phyloP scores from a whole-genome alignment of 2,888 invertebrate genomes.

The Tachina lurida region DNA sequence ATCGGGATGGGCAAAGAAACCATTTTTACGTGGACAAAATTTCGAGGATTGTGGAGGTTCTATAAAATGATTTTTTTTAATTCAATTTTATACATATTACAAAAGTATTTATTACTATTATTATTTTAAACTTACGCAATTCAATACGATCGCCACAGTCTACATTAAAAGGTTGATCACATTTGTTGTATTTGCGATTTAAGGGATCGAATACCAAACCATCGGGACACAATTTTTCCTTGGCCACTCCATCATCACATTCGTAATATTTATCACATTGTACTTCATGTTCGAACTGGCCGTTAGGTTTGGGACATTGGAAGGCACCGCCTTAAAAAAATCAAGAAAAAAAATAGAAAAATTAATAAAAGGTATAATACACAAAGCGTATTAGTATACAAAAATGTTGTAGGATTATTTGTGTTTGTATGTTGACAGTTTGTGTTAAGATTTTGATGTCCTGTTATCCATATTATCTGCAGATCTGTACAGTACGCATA shows the following conservation, averaged over 20 bases:
- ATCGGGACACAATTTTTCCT: constrained; percentile 92
- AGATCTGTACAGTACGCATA: no score
- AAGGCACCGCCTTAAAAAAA: constrained; percentile 83
- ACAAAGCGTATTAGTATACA: no score
- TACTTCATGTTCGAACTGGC: constrained; percentile 89
- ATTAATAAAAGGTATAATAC: no score
- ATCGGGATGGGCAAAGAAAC: constrained; percentile 95
- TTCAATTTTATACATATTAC: neutral
- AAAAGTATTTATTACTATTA: neutral
- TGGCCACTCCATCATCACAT: constrained; percentile 89
- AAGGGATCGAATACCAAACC: constrained; percentile 94
- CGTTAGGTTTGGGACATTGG: constrained; percentile 91
- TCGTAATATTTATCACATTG: constrained; percentile 95
- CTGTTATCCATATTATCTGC: no score
- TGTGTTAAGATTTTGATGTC: no score
- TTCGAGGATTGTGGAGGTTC: constrained; percentile 88
- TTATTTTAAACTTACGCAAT: constrained; percentile 88
- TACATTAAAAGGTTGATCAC: constrained; percentile 96
- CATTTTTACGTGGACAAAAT: constrained; percentile 92
- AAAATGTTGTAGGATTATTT: no score
- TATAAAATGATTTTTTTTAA: constrained; percentile 77
- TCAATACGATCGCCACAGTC: constrained; percentile 94
- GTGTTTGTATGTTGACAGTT: no score
- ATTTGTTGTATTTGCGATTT: constrained; percentile 94
- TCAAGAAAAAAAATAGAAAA: neutral